These are phyloP conservation scores for Drosophila ambigua DNA, from an alignment of 1,140 invertebrate genomes.

Conservation along the genomic window DNA sequence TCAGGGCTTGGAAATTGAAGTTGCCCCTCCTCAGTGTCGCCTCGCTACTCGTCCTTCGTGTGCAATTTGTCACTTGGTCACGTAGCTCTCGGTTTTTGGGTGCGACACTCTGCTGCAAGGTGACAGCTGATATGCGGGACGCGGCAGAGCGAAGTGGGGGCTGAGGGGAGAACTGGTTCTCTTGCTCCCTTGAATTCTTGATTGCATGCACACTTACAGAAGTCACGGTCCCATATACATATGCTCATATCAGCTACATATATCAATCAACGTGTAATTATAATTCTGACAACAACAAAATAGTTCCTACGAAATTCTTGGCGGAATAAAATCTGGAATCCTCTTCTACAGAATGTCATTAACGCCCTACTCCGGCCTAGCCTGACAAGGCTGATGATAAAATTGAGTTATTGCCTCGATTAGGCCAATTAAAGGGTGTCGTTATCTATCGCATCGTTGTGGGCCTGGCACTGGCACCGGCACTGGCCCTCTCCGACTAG, in stretches of 20 bases:
- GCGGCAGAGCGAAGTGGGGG: background rate
- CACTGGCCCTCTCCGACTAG: constrained; percentile 17
- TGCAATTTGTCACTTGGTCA: constrained; percentile 81
- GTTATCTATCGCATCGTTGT: constrained; percentile 25
- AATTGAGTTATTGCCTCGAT: constrained; percentile 78
- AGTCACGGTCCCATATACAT: too few species aligned
- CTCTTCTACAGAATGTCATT: constrained; percentile 42
- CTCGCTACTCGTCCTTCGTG: constrained; percentile 31
- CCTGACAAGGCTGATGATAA: constrained; percentile 51
- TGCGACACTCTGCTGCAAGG: constrained; percentile 40
- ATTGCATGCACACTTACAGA: too few species aligned
- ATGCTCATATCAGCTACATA: too few species aligned
- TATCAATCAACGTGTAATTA: too few species aligned
- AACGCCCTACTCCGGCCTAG: constrained; percentile 26
- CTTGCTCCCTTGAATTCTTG: too few species aligned
- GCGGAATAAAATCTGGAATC: constrained; percentile 20
- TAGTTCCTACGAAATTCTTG: constrained; percentile 2
- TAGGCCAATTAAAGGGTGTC: constrained; percentile 76
- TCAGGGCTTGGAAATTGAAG: constrained; percentile 69
- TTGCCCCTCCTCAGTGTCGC: constrained; percentile 28
- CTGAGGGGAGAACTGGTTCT: constrained; percentile 32
- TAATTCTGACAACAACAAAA: too few species aligned
- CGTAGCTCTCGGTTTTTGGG: constrained; percentile 56
- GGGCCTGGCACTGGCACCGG: background rate
- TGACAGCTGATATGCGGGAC: constrained; percentile 49